Evolutionary conservation across 2,797 vertebrate species (phyloP), one percentile per base, ranked within the genome.

Genomic region (Eidolon dupreanum): DNA sequence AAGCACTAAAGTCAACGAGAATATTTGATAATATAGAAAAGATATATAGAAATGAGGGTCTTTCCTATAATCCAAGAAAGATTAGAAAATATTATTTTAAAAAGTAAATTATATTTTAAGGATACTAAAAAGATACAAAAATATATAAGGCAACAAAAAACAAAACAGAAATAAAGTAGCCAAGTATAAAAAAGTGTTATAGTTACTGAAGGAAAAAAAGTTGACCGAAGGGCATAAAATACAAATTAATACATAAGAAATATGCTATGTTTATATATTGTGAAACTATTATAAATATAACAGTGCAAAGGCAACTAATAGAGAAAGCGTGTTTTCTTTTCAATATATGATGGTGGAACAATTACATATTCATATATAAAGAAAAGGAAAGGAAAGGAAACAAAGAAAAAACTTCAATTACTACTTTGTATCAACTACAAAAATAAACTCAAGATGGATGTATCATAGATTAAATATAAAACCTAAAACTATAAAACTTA

Each of bases 1-100:
- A 93, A 68, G 31, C 61, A 68, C n/a, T 36, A 74, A 81, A 75
- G 28, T 17, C 38, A 75, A 33, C 2, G 53, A 10, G 26, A 94
- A 16, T 70, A 84, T 86, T 94, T 90, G 81, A 81, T 84, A 81
- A 87, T 75, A 33, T n/a, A 90, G 59, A 73, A 71, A 93, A 95
- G 19, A 61, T 57, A 53, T 5, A n/a, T 8, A 92, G 24, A 75
- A 83, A 81, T 65, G 81, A 81, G 31, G 53, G 84, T 15, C 5
- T 74, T 94, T 70, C 24, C 41, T 93, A 33, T 41, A 68, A 74
- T 77, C 3, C 15, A 87, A 71, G 17, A 74, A 74, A 36, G 20
- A 83, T 31, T 41, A 90, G 57, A 93, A 74, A 73, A 43, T 61
- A 33, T 13, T 20, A 46, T 68, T 55, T 84, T 19, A 19, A 49